Base-by-base conservation (phyloP, 1,140 invertebrate species). In the Lutraria rhynchaena region DNA sequence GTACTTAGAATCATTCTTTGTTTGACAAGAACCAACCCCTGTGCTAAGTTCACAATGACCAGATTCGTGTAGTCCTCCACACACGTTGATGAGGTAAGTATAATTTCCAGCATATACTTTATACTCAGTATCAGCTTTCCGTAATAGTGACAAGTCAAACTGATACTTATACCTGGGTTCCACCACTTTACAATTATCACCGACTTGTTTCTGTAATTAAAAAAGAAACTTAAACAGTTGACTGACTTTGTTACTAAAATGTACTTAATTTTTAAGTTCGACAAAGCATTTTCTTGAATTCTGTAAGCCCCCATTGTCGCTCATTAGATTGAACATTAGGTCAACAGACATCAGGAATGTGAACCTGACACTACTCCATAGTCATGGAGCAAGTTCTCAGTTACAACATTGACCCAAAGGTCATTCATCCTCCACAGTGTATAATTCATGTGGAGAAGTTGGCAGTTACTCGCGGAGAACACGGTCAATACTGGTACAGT, bases 91-190 rank as follows among this genome's bases (percentile, higher is more conserved):
- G 19, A 85, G 24, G 37, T 87, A 91, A 0, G 57, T 49, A 35
- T 88, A 89, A 0, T 80, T 84, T 29, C 57, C 83, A 27, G 33
- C 49, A 0, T 29, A 37, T 17, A 91, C 87, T 2, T 44, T 53
- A 77, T 91, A 91, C 61, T 89, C 81, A 9, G 60, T 61, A 27
- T 29, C 74, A 7, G 84, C 58, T 27, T 84, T 86, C 11, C 77
- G 78, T 29, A 92, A 84, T 9, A 80, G 67, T 51, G 35, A 89
- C 33, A 92, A 80, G 75, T 92, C 89, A 88, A 91, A 92, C 51
- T 83, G 57, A 60, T 88, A 87, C 24, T 87, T 85, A 74, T 89
- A 92, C 0, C 89, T 33, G 1, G 89, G 87, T 37, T 92, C 90
- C 9, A 31, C 74, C 0, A 92, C 91, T 58, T 85, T 85, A 78